A percentile compares a stretch with the other conserved stretches of the same genome.
phyloP scores from a whole-genome alignment of 2,888 invertebrate species.

The Pocota personata region DNA sequence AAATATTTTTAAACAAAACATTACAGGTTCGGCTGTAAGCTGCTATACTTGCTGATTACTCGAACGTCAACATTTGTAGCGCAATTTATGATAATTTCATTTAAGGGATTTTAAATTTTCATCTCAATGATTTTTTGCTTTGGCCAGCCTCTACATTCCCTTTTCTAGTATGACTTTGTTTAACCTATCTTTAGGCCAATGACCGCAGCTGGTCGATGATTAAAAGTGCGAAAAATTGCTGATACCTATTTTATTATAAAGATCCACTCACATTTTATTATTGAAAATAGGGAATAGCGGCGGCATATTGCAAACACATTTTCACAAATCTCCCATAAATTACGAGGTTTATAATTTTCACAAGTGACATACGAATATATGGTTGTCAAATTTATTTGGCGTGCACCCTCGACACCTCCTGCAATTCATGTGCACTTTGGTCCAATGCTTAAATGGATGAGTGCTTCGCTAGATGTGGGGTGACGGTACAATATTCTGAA shows the following conservation, averaged over 20 bases:
- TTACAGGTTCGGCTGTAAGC: too few species aligned
- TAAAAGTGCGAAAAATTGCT: neutral
- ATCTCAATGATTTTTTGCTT: too few species aligned
- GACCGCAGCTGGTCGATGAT: too few species aligned
- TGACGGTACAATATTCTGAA: slow-evolving; percentile 40
- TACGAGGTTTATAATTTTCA: slow-evolving; percentile 55
- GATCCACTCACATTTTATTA: neutral
- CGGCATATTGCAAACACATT: slow-evolving; percentile 40
- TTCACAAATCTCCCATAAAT: slow-evolving; percentile 48
- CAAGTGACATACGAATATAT: slow-evolving; percentile 60
- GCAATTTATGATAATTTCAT: too few species aligned
- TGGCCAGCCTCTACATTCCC: too few species aligned
- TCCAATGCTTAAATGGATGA: slow-evolving; percentile 58
- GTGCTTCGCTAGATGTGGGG: slow-evolving; percentile 47
- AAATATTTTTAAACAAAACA: too few species aligned
- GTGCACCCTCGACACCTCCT: slow-evolving; percentile 59
- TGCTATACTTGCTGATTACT: too few species aligned
- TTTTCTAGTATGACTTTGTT: too few species aligned
- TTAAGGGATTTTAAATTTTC: too few species aligned
- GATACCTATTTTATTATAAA: neutral
- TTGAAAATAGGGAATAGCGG: neutral
- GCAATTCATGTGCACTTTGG: slow-evolving; percentile 28
- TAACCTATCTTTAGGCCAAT: too few species aligned
- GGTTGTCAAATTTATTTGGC: slow-evolving; percentile 59
- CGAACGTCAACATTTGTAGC: too few species aligned